Evolutionary conservation across 2,888 invertebrate species (phyloP).

Genomic region (Antheraea assamensis): DNA sequence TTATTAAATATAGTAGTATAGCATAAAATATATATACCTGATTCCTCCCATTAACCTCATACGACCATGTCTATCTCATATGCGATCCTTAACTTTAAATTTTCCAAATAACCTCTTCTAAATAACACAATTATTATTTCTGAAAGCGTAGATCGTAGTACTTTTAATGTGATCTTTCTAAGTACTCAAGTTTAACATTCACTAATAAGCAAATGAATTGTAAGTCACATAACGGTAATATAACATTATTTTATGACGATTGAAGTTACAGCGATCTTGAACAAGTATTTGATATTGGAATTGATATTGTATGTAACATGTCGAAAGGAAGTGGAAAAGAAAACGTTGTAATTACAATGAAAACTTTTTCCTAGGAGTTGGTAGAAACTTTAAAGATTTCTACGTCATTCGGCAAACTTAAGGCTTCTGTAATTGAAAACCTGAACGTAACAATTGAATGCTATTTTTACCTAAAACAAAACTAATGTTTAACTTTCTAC

Average conservation of each 20-base stretch:
- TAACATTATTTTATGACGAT: neutral
- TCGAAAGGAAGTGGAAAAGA: constrained; percentile 4
- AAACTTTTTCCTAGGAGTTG: constrained; percentile 17
- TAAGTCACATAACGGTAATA: neutral
- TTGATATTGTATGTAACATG: neutral
- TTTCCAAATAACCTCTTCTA: neutral
- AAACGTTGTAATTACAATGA: constrained; percentile 20
- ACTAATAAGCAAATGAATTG: neutral
- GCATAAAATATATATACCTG: too few relatives aligned
- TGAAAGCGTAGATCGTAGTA: too few relatives aligned
- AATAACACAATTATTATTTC: too few relatives aligned
- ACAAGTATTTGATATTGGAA: neutral
- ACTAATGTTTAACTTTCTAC: neutral
- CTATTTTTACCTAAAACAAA: neutral
- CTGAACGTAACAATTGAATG: neutral
- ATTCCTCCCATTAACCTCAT: neutral
- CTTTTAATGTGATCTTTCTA: neutral
- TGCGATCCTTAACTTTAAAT: neutral
- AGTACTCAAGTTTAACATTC: neutral
- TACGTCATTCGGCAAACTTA: constrained; percentile 24
- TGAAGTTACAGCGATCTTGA: neutral
- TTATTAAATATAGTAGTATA: too few relatives aligned
- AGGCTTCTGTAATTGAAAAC: constrained; percentile 21
- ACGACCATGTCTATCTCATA: neutral
- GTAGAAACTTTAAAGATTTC: constrained; percentile 23